Evolutionary conservation across 1,140 invertebrate species (phyloP), one percentile per base, ranked within the genome.

Genomic region (Mesaphorura yosii): DNA sequence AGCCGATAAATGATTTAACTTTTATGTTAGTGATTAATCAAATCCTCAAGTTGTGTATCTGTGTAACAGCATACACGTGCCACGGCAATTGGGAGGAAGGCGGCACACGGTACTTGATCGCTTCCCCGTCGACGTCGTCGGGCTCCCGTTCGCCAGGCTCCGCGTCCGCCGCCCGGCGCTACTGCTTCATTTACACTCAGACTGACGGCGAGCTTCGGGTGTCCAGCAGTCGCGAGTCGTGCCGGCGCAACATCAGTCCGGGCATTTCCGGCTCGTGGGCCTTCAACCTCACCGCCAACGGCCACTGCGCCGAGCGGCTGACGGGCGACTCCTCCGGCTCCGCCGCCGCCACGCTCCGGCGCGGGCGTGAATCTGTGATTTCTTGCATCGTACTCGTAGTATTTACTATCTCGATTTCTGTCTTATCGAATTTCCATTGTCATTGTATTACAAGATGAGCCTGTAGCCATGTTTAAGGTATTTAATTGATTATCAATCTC

Each of bases 11-110:
- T 10, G 10, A 10, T n/a, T 34, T 34, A 34, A n/a, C n/a, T n/a
- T n/a, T n/a, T n/a, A n/a, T n/a, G n/a, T n/a, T n/a, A n/a, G n/a
- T n/a, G n/a, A n/a, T n/a, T n/a, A n/a, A n/a, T n/a, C n/a, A n/a
- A n/a, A n/a, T n/a, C n/a, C n/a, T n/a, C 34, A 17, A 37, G 34
- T 37, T 12, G 34, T 17, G 34, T 37, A 12, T 10, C 17, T 53
- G 49, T 42, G 28, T 67, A 7, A 7, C 67, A 82, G 80, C 73
- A 27, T 82, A 80, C 66, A 72, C 72, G 3, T 82, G 80, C 64
- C 78, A 81, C 62, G 80, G 79, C 27, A 76, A 71, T 45, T 82
- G 80, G 80, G 69, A 76, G 57, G 79, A 80, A 53, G 78, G 81
- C 61, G 75, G 73, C 39, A 78, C 76, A n/a, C 75, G 74, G 44